Percentiles rank a stretch among this genome's conserved stretches.
Evolutionary conservation across 2,888 invertebrate genomes (phyloP).

Genomic region (Drosophila colorata): DNA sequence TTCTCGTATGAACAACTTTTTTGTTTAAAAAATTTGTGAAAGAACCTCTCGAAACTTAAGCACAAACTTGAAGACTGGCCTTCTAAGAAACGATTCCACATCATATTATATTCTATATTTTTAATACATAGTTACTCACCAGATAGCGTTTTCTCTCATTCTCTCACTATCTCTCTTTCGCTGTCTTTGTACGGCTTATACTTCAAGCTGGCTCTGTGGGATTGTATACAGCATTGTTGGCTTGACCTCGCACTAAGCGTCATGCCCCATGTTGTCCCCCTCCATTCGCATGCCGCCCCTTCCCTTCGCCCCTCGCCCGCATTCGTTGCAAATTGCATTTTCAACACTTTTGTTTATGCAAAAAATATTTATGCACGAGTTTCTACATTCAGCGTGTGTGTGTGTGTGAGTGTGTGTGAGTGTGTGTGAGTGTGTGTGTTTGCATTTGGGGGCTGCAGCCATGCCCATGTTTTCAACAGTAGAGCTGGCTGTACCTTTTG

Average conservation of each 20-base stretch:
- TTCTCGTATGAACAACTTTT: too few species aligned
- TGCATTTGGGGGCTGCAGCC: slow-evolving; percentile 42
- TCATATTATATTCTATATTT: too few species aligned
- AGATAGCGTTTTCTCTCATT: too few species aligned
- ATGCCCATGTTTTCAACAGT: slow-evolving; percentile 40
- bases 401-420: slow-evolving; percentile 32
- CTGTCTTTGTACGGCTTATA: too few species aligned
- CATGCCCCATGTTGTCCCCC: slow-evolving; percentile 10
- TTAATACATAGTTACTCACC: too few species aligned
- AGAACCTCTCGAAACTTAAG: too few species aligned
- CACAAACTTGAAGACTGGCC: too few species aligned
- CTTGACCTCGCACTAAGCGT: slow-evolving; percentile 69
- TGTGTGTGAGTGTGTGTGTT: slow-evolving; percentile 37
- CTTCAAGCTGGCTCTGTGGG: too few species aligned
- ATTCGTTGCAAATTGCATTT: slow-evolving; percentile 72
- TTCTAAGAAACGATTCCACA: too few species aligned
- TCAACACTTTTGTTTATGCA: slow-evolving; percentile 79
- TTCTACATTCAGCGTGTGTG: slow-evolving; percentile 31
- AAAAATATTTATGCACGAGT: slow-evolving; percentile 77
- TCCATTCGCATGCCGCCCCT: not conserved
- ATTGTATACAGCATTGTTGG: slow-evolving; percentile 34
- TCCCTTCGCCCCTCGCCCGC: not conserved
- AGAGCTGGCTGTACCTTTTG: slow-evolving; percentile 27
- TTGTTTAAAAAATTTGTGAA: too few species aligned
- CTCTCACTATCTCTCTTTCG: too few species aligned